Evolutionary conservation across 1,140 invertebrate genomes (phyloP), one percentile per base, ranked within the genome.

Genomic region (Phenacoccus solenopsis): DNA sequence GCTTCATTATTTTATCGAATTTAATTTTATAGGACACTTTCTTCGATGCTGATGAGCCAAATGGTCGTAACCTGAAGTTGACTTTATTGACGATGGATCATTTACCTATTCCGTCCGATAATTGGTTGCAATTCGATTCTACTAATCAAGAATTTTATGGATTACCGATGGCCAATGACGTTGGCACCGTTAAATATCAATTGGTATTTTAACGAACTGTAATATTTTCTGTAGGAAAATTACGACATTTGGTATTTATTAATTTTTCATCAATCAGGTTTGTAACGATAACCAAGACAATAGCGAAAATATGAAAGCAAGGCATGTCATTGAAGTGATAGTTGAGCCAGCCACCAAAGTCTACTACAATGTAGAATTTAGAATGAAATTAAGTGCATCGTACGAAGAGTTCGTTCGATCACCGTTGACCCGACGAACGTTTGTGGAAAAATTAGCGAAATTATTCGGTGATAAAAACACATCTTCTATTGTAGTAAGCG

Each of bases 71-170:
- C 70, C 81, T 95, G 73, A 85, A 86, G 61, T 82, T 96, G 72
- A 85, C 85, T 1, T 80, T 96, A 0, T 82, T 89, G 13, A 89
- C 86, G 28, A 84, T 84, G 57, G 87, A 93, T 72, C 82, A 87
- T 59, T 83, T 84, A 10, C 79, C 85, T 67, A 82, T 94, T 27
- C 81, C 85, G 0, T 70, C 82, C 0, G 78, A 84, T n/a, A 86
- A 90, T 75, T 96, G 93, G 93, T 78, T 96, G 59, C 91, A 94
- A 77, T 96, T 95, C 76, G 90, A 96, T 76, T 81, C 81, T 1
- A 90, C 88, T 71, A 93, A 93, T 80, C 89, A 93, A 76, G 91
- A 94, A 81, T 93, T 95, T 77, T 94, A 86, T 78, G 93, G 93
- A 1, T 82, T 95, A 25, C 92, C 92, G 4, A 79, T 87, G 38